A percentile compares a stretch with the other conserved stretches of the same genome.
phyloP scores from a whole-genome alignment of 64 coral and sea anemone genomes.

The Orbicella faveolata region DNA sequence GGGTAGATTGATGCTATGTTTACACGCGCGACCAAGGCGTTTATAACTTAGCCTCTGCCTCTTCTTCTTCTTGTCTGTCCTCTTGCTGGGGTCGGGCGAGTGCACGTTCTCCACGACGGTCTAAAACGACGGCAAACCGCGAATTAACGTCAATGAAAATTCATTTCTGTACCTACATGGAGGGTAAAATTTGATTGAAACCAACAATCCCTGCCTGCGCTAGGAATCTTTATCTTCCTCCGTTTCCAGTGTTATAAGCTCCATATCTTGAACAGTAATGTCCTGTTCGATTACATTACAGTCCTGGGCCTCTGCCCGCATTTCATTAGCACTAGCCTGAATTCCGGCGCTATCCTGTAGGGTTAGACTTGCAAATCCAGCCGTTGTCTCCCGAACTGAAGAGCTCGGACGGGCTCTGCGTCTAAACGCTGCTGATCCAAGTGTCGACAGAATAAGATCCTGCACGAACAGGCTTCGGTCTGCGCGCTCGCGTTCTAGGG shows the following conservation, averaged over 20 bases:
- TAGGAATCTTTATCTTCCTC: slow-evolving; percentile 97
- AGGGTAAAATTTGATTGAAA: slow-evolving; percentile 32
- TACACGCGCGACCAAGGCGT: neutral
- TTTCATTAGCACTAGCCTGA: slow-evolving; percentile 27
- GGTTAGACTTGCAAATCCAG: slow-evolving; percentile 74
- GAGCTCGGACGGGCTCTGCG: neutral
- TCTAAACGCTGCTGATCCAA: slow-evolving; percentile 55
- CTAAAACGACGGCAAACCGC: slow-evolving; percentile 27
- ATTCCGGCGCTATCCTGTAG: slow-evolving; percentile 29
- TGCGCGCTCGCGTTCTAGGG: slow-evolving; percentile 74
- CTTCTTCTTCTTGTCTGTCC: neutral
- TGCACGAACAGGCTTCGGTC: slow-evolving; percentile 95
- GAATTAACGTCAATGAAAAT: slow-evolving; percentile 2
- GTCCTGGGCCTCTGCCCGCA: slow-evolving; percentile 21
- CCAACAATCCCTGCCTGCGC: neutral
- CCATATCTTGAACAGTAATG: slow-evolving; percentile 90
- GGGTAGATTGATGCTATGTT: slow-evolving; percentile 1
- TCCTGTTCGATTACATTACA: slow-evolving; percentile 57
- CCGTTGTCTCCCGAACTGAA: neutral
- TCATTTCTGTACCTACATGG: slow-evolving; percentile 2
- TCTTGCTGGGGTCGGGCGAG: neutral
- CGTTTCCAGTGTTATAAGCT: slow-evolving; percentile 92
- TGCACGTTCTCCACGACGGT: neutral
- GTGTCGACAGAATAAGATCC: slow-evolving; percentile 95
- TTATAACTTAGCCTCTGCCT: neutral